A percentile compares a stretch with the other conserved stretches of the same genome.
These are phyloP conservation scores for Pungitius pungitius DNA, from an alignment of 2,113 vertebrate species.

Conservation along the genomic window DNA sequence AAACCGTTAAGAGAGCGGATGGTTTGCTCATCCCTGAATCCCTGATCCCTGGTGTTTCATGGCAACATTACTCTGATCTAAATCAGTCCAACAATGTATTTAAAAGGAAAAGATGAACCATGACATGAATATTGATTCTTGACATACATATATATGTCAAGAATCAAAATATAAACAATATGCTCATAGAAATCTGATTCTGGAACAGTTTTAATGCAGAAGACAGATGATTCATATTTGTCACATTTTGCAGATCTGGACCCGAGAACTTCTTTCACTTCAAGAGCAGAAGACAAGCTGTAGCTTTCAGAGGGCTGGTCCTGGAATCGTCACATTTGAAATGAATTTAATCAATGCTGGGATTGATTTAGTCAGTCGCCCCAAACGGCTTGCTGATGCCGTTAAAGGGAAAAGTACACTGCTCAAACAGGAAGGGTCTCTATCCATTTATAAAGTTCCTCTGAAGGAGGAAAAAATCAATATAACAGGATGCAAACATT, in stretches of 20 bases:
- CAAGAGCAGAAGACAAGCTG: background rate
- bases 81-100: background rate
- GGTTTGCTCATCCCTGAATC: no score
- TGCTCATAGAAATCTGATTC: background rate
- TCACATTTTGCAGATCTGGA: background rate
- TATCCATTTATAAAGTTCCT: background rate
- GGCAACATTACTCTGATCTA: no score
- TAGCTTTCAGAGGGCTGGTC: background rate
- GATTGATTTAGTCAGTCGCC: no score
- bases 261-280: background rate
- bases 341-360: background rate
- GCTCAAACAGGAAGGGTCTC: background rate
- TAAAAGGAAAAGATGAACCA: background rate
- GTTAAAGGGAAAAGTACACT: slow-evolving; percentile 3
- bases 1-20: no score
- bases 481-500: slow-evolving; percentile 28
- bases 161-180: no score
- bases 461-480: background rate
- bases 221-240: background rate
- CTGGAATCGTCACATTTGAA: background rate
- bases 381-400: background rate
- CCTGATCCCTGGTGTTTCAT: no score
- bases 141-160: no score
- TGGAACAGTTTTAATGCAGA: no score
- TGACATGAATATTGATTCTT: background rate